Evolutionary conservation across 1,140 invertebrate genomes (phyloP), one percentile per base, ranked within the genome.

Genomic region (Glossosoma conforme): DNA sequence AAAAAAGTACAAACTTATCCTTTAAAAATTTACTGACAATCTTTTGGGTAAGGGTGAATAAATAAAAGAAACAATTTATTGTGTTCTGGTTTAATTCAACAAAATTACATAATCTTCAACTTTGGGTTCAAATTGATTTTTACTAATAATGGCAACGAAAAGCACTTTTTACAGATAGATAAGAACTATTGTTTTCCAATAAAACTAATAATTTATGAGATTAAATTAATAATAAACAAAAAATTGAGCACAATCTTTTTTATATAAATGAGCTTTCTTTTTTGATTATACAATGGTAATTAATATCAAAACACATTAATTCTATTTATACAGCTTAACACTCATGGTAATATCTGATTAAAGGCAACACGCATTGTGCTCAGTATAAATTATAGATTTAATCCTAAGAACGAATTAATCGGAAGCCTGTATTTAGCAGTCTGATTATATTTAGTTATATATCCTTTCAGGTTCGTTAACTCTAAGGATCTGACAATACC

Each of bases 291-390:
- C 47, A 50, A 50, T 21, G 24, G 30, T 44, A 41, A 50, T 30
- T 51, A 51, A 51, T 51, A 51, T 44, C 47, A 51, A 51, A 51
- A 51, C 48, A 35, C 40, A 36, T 37, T 44, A 44, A 24, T 44
- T 51, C 30, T 51, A 51, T 51, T 51, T 51, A 13, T 51, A 51
- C 48, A 44, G 48, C 48, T 51, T 44, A 51, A 51, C 48, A 51
- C 44, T 51, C 48, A 37, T 17, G 48, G 48, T 51, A 51, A 44
- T 51, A 51, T 51, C 40, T 51, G 48, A 25, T 51, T 25, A 44
- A 51, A 51, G 48, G 48, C 48, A 51, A 51, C 48, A 51, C 46
- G 41, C 48, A 51, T 44, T 51, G 48, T 51, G 40, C 48, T 51
- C 48, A 25, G 44, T 40, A 37, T 32, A 17, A 38, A 38, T 17